Base-by-base conservation (phyloP, 2,888 invertebrate genomes). In the Hirtodrosophila confusa region DNA sequence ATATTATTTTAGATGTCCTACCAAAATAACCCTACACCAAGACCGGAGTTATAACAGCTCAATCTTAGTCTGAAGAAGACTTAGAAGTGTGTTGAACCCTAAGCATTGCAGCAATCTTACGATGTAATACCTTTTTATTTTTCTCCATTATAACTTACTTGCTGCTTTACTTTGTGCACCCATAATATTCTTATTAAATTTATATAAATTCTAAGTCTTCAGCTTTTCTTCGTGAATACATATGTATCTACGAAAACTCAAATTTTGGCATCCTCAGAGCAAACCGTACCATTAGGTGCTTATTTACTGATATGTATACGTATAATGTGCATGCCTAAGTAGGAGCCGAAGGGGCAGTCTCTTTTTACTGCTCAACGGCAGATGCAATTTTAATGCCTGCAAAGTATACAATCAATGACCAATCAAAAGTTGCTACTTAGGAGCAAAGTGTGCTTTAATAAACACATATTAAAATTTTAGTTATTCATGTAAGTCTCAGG, bases 381-480 rank as follows among this genome's bases (percentile, higher is more conserved):
- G 53, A 48, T 80, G 79, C 64, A 80, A 80, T 58, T 76, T 86
- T 80, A 80, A 80, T 80, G 83, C 69, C 47, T 69, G 50, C 69
- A 74, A 72, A 72, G 62, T 79, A 79, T 78, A 78, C 80, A 78
- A 86, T 75, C 87, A 87, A 78, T 85, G 86, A 66, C 82, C 82
- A 83, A 83, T 83, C 82, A 83, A 85, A 83, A 82, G 79, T 76
- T 82, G 86, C 80, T 86, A 77, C 86, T 86, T 80, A 86, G 60
- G 62, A 68, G 68, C 49, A 65, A 62, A 76, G 44, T 54, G 29
- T 29, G 56, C 78, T 82, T 82, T 79, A 79, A 84, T 84, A 82
- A 84, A 87, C 79, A 87, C 76, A 85, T 88, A 85, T 85, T 85
- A 86, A 85, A 85, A 85, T 88, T 85, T 86, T 86, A 86, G 76